phyloP scores from a whole-genome alignment of 2,113 vertebrate species.

The Acanthisitta chloris region DNA sequence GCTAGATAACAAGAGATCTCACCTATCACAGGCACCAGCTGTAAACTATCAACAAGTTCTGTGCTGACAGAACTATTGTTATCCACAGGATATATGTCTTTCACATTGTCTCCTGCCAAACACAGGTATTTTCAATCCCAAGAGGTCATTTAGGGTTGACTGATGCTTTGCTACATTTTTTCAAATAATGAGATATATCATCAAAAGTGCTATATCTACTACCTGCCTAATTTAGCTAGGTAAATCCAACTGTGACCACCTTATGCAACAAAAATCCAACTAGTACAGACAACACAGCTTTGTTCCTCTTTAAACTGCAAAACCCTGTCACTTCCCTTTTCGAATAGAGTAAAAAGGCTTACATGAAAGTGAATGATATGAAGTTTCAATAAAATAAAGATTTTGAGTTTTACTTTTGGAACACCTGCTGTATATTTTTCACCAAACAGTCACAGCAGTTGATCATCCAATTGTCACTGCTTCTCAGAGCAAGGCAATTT shows the following conservation, averaged over 20 bases:
- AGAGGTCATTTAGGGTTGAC: background rate
- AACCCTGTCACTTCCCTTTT: background rate
- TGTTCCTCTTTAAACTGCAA: background rate
- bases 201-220: background rate
- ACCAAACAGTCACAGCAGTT: background rate
- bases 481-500: background rate
- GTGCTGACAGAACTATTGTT: background rate
- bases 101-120: background rate
- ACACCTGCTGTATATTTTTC: background rate
- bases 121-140: background rate
- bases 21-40: background rate
- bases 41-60: background rate
- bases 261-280: rapidly evolving
- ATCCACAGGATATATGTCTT: background rate
- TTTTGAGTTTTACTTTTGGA: background rate
- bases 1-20: background rate
- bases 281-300: background rate
- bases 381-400: background rate
- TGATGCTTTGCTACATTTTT: background rate
- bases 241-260: rapidly evolving
- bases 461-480: background rate
- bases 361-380: background rate
- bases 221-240: background rate
- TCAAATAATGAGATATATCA: background rate
- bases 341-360: background rate